Evolutionary conservation across 1,140 invertebrate species (phyloP), one percentile per base, ranked within the genome.

Genomic region (Latrodectus geometricus): DNA sequence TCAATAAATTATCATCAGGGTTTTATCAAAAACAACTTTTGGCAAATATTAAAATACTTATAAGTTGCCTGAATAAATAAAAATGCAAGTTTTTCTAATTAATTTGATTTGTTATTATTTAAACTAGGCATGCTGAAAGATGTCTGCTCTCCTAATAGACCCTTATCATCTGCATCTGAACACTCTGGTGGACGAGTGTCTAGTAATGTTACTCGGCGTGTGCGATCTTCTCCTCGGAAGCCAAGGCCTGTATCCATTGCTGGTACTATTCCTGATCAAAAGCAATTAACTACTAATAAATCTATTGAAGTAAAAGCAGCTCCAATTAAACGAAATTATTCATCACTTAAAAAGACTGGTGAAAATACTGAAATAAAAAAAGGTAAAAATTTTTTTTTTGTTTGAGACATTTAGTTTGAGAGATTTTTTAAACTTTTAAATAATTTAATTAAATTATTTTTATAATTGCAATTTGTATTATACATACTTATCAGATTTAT

Each of bases 201-300:
- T 35, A 70, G 65, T 14, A 50, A 21, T 11, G 86, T 82, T 9
- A 87, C 50, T 70, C 48, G 78, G 8, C 79, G 86, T 20, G 54
- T 77, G 0, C 68, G 73, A 35, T 79, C 85, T 15, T 49, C 86
- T 35, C 83, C 72, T 20, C n/a, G 73, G 20, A 87, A 87, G 61
- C 95, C 94, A 73, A 93, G 96, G 84, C 96, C 96, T 88, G 94
- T 95, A 89, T 96, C 95, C 91, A 97, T 97, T 90, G 96, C 96
- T 89, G 95, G 95, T 90, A 96, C 95, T 87, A 86, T 87, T 9
- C 87, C 87, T 35, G 87, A 88, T 76, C 50, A 77, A 9, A 75
- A 61, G 49, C 82, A 66, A 49, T 3, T 52, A 15, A 50, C 8
- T 17, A 56, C 14, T 35, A n/a, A 5, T n/a, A 80, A 75, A 56